A percentile compares a stretch with the other conserved stretches of the same genome.
Conservation (phyloP, 2,797 vertebrate species). For the Trematomus bernacchii region DNA sequence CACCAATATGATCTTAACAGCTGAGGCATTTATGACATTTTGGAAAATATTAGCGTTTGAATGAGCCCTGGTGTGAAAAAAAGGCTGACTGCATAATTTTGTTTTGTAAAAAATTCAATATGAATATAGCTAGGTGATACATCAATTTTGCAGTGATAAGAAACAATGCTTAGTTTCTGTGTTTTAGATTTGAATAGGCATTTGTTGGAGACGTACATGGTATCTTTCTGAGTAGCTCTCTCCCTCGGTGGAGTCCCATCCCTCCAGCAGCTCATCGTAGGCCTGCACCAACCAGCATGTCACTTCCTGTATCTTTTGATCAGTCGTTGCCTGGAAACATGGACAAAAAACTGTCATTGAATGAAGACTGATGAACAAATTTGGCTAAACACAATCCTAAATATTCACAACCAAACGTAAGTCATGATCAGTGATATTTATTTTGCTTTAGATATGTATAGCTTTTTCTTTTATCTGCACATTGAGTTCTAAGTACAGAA, state of each 20-base stretch:
- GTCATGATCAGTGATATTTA: neutral
- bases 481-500: neutral
- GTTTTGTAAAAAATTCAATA: neutral
- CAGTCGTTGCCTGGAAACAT: constrained; percentile 71
- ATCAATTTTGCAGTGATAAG: neutral
- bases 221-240: constrained; percentile 89
- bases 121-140: too few species aligned
- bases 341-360: neutral
- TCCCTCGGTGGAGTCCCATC: constrained; percentile 87
- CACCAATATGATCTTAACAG: too few species aligned
- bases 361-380: accelerated
- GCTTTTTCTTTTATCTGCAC: neutral
- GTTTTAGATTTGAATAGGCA: neutral
- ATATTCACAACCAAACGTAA: too few species aligned
- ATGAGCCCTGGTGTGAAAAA: neutral
- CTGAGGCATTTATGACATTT: neutral
- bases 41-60: neutral
- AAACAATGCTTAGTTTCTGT: neutral
- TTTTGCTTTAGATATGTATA: neutral
- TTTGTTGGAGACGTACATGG: constrained; percentile 81
- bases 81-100: neutral
- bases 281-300: constrained; percentile 89
- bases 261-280: constrained; percentile 88
- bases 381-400: neutral
- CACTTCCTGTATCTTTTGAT: constrained; percentile 86